phyloP scores from a whole-genome alignment of 2,888 invertebrate species.

The Nudaria mundana region DNA sequence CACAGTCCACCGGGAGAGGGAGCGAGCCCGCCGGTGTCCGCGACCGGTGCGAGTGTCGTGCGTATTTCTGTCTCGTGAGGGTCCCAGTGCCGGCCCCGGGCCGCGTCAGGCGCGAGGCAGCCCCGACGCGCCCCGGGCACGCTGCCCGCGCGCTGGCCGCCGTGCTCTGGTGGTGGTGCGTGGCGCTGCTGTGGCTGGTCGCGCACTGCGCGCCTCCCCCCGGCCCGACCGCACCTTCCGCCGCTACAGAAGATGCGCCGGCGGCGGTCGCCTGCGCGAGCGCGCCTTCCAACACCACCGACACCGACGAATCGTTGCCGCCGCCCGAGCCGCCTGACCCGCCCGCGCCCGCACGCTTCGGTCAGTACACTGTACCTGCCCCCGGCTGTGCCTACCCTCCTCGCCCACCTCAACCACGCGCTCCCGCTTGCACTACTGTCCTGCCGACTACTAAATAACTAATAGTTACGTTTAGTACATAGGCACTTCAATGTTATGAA shows the following conservation, averaged over 20 bases:
- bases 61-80: constrained; percentile 70
- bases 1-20: constrained; percentile 53
- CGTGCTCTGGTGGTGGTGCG: constrained; percentile 80
- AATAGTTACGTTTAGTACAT: too few species aligned
- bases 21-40: constrained; percentile 59
- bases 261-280: constrained; percentile 67
- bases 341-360: constrained; percentile 60
- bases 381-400: constrained; percentile 4
- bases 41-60: constrained; percentile 69
- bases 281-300: constrained; percentile 69
- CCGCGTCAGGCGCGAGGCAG: constrained; percentile 61
- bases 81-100: too few species aligned
- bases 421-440: not conserved
- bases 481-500: too few species aligned
- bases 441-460: not conserved
- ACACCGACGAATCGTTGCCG: constrained; percentile 58
- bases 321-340: constrained; percentile 51
- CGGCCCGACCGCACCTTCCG: constrained; percentile 69
- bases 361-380: constrained; percentile 52
- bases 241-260: constrained; percentile 73
- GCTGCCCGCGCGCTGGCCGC: constrained; percentile 79
- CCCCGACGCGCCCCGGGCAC: constrained; percentile 60
- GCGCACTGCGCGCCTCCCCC: constrained; percentile 75
- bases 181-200: constrained; percentile 80
- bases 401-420: constrained; percentile 10